phyloP scores from a whole-genome alignment of 2,113 vertebrate genomes.

The Sebastes schlegelii region DNA sequence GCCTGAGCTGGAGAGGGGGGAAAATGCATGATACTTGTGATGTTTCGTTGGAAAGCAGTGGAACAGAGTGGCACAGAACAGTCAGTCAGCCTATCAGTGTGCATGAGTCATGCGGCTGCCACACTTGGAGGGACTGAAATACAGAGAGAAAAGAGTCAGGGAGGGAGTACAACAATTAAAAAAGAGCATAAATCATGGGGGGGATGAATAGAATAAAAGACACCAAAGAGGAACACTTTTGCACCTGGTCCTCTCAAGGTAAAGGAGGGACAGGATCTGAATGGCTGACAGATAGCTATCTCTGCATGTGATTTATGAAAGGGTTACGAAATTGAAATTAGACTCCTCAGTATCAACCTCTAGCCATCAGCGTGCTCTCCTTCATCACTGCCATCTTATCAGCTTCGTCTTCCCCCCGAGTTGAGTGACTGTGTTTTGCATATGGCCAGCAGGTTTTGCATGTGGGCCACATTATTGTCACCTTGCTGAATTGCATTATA shows the following conservation, averaged over 20 bases:
- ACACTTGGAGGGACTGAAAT: constrained; percentile 1
- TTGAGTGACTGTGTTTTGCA: constrained; percentile 70
- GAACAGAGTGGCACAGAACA: constrained; percentile 58
- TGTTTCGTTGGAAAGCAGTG: constrained; percentile 52
- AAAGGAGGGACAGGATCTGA: constrained; percentile 6
- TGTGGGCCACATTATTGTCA: constrained; percentile 79
- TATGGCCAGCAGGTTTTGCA: constrained; percentile 74
- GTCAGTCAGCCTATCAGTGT: constrained; percentile 62
- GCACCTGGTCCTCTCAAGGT: not conserved
- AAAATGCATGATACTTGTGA: constrained; percentile 46
- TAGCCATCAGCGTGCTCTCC: constrained; percentile 17
- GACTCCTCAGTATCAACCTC: constrained; percentile 36
- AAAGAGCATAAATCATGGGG: constrained; percentile 13
- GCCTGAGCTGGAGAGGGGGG: not conserved
- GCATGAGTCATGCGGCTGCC: constrained; percentile 64
- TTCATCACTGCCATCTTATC: constrained; percentile 58
- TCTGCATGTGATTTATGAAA: constrained; percentile 46
- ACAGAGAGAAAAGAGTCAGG: constrained; percentile 13
- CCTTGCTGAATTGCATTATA: constrained; percentile 80
- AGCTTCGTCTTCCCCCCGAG: constrained; percentile 14
- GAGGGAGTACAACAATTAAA: constrained; percentile 16
- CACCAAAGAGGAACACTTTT: not conserved
- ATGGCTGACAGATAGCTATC: constrained; percentile 3
- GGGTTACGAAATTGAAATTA: constrained; percentile 38
- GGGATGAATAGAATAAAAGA: not conserved